phyloP scores from a whole-genome alignment of 2,888 invertebrate species.

The Gryllus longicercus region DNA sequence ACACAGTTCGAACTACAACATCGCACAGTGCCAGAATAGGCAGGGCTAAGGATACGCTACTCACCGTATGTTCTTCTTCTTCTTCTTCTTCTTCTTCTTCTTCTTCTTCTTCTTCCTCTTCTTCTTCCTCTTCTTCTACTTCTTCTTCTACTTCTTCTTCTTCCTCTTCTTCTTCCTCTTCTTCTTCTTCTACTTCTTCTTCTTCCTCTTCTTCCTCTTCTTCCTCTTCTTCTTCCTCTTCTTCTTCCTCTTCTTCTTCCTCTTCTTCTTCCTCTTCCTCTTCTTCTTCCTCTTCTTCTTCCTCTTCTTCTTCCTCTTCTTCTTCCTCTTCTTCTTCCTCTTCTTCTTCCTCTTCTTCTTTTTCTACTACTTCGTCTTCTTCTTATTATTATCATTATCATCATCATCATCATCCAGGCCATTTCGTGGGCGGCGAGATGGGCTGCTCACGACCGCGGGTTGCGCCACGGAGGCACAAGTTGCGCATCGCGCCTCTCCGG shows the following conservation, averaged over 20 bases:
- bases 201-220: neutral
- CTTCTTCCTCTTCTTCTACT: neutral
- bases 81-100: neutral
- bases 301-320: neutral
- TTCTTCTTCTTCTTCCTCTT: neutral
- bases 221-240: neutral
- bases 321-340: neutral
- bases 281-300: neutral
- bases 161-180: neutral
- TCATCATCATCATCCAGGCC: too few relatives aligned
- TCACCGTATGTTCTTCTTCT: neutral
- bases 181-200: neutral
- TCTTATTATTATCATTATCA: too few relatives aligned
- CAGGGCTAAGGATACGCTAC: too few relatives aligned
- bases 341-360: neutral
- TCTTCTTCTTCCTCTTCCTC: neutral
- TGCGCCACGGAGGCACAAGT: too few relatives aligned
- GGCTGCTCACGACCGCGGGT: too few relatives aligned
- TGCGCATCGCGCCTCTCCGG: too few relatives aligned
- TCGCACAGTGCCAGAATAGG: too few relatives aligned
- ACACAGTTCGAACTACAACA: too few relatives aligned
- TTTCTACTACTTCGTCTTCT: too few relatives aligned
- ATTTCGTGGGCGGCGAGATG: too few relatives aligned
- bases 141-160: neutral
- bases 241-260: neutral